Base-by-base conservation (phyloP, 2,888 invertebrate species). In the Hybos culiciformis region DNA sequence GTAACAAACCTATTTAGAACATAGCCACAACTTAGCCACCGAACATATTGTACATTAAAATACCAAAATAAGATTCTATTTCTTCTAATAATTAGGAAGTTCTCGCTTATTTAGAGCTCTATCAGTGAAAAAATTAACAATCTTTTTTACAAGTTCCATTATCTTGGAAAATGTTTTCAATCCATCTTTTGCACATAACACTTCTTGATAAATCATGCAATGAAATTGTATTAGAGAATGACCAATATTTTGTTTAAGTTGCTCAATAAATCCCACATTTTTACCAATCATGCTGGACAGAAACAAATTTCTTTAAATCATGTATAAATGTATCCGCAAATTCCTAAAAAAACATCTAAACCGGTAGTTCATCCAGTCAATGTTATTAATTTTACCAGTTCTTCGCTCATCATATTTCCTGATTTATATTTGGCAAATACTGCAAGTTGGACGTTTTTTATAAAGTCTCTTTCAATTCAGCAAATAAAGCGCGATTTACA, bases 261-360 rank as follows among this genome's bases (percentile, higher is more conserved):
- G 14, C 31, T 32, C 15, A 32, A 32, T 32, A 32, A 32, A 32
- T 14, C 31, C 31, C 14, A 32, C 15, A 32, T 32, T 12, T 32
- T 32, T 32, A 7, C 14, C 15, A 14, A 32, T 32, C 31, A 32
- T 32, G 31, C 31, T 32, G 6, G 31, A 32, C 31, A 32, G 15
- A 32, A 32, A 32, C 31, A 32, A 32, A 15, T 32, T 32, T 32
- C 31, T 32, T 14, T 32, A 32, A 32, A 32, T 32, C 31, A 32
- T 32, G 14, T 15, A 32, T 14, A 32, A 32, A 32, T 32, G 31
- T 32, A 32, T 32, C 31, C 14, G 31, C 31, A 15, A 32, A 32
- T 32, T 32, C 31, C 15, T 32, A 7, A 23, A 32, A 32, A 32
- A 32, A 32, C 31, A 32, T 32, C n/a, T 4, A 32, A 15, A 32